phyloP scores from a whole-genome alignment of 2,888 invertebrate genomes.

The Aporophyla nigra region DNA sequence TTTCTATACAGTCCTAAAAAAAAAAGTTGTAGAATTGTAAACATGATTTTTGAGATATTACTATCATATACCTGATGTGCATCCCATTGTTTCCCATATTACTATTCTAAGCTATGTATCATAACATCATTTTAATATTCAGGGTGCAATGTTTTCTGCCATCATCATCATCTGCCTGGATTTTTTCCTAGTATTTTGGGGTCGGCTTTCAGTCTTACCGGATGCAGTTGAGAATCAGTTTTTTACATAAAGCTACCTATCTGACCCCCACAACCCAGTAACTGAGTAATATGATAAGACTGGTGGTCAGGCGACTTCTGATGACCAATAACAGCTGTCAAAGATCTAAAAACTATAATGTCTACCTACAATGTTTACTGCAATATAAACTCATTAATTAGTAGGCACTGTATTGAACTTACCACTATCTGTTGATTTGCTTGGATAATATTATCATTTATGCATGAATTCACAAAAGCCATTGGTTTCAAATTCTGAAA shows the following conservation, averaged over 20 bases:
- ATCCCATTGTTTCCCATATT: background rate
- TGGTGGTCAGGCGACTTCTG: too few relatives aligned
- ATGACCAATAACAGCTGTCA: too few relatives aligned
- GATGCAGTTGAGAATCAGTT: too few relatives aligned
- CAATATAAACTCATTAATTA: background rate
- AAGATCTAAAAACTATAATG: too few relatives aligned
- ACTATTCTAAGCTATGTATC: too few relatives aligned
- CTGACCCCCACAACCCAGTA: too few relatives aligned
- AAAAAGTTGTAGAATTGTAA: background rate
- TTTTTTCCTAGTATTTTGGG: too few relatives aligned
- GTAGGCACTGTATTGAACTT: background rate
- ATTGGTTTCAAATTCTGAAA: constrained; percentile 4
- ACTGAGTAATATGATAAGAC: too few relatives aligned
- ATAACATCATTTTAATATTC: background rate
- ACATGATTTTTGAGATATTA: background rate
- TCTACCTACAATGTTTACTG: background rate
- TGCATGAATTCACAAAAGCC: background rate
- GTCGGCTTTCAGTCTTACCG: too few relatives aligned
- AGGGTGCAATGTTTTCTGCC: background rate
- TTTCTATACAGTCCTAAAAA: constrained; percentile 8
- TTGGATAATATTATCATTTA: constrained; percentile 5
- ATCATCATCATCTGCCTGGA: too few relatives aligned
- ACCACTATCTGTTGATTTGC: constrained; percentile 2
- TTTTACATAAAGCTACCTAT: too few relatives aligned
- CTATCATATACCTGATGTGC: background rate